Base-by-base conservation (phyloP, 2,797 vertebrate species). In the Heteromormyrus szaboi region DNA sequence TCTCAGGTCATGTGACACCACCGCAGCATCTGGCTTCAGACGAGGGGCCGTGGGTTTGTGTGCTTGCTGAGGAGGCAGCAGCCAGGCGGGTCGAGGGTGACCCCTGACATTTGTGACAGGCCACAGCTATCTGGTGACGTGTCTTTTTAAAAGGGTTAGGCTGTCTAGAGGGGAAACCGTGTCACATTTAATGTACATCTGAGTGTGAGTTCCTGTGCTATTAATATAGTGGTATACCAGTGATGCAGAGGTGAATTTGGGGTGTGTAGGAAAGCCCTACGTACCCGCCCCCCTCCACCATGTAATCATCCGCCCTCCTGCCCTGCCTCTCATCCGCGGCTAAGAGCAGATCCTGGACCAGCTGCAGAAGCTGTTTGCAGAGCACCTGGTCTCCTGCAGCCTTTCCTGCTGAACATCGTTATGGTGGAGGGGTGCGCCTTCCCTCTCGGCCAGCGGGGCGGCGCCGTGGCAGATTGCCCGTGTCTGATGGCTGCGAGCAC, bases 71-170 rank as follows among this genome's bases (percentile, higher is more conserved):
- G n/a, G 68, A 76, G 22, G 25, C 8, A 3, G 22, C 7, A 3
- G 62, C 59, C 59, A 62, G 59, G 33, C 19, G 3, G 44, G 59
- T 37, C 25, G 4, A 25, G 29, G 19, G 17, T 51, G 51, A 87
- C 88, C 88, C 89, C 41, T 89, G 90, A 90, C 83, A 83, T 65
- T 87, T 51, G 46, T 62, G 76, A 17, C 79, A 72, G 79, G 44
- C 5, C 44, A 46, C 76, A 48, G 41, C 37, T 46, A 46, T 81
- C 12, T 76, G 14, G 62, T 65, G 56, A 59, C n/a, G 56, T 1
- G 22, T 33, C 29, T 68, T 68, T 68, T 68, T 29, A 11, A 68
- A 68, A 33, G 8, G 65, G 29, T 68, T 11, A 68, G 25, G 25
- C 8, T 33, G 29, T 68, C 65, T 25, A 9, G 29, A 68, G 65